phyloP scores from a whole-genome alignment of 2,888 invertebrate genomes.

The Urechis unicinctus region DNA sequence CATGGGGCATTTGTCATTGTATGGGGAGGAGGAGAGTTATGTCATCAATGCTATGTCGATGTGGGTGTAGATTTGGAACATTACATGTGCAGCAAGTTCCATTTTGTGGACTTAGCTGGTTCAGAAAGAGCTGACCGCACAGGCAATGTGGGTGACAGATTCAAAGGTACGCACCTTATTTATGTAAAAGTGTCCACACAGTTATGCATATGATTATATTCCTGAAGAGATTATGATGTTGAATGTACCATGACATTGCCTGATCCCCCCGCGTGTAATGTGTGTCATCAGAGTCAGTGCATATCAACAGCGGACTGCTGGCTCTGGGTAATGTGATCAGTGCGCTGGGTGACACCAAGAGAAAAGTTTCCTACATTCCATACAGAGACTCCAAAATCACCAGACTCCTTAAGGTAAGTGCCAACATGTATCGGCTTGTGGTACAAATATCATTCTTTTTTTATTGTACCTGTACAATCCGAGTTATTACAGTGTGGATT shows the following conservation, averaged over 20 bases:
- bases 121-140: constrained; percentile 50
- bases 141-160: constrained; percentile 51
- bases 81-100: constrained; percentile 48
- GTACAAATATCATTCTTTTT: neutral
- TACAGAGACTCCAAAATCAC: constrained; percentile 51
- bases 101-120: constrained; percentile 52
- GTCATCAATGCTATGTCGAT: neutral
- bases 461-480: neutral
- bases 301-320: constrained; percentile 50
- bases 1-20: neutral
- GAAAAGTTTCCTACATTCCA: constrained; percentile 44
- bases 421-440: neutral
- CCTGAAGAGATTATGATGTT: neutral
- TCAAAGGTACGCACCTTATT: constrained; percentile 47
- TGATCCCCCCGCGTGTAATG: neutral
- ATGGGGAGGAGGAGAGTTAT: neutral
- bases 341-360: constrained; percentile 46
- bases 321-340: constrained; percentile 51
- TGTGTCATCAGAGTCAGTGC: constrained; percentile 44
- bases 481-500: neutral
- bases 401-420: constrained; percentile 46
- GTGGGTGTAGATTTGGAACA: constrained; percentile 23
- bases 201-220: too few species aligned
- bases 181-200: too few species aligned
- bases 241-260: neutral